phyloP scores from a whole-genome alignment of 1,140 invertebrate species.

The Monomorium pharaonis region DNA sequence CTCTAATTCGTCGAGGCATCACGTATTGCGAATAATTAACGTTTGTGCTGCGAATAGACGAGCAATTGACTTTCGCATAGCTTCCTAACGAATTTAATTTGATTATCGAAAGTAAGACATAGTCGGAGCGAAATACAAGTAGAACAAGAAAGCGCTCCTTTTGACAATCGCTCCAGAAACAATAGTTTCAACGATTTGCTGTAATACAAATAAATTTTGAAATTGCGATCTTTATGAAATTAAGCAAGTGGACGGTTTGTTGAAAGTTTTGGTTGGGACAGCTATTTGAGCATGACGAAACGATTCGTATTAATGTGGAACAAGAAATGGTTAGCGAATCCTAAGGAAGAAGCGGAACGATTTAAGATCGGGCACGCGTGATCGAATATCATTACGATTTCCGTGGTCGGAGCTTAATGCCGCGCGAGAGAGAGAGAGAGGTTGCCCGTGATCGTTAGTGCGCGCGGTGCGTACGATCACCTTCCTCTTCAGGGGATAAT shows the following conservation, averaged over 20 bases:
- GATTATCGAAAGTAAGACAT: background rate
- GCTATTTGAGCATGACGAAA: constrained; percentile 19
- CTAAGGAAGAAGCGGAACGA: constrained; percentile 26
- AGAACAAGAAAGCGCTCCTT: background rate
- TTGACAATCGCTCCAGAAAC: background rate
- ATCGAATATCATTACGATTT: constrained; percentile 54
- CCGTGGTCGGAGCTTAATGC: constrained; percentile 40
- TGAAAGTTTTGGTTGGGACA: background rate
- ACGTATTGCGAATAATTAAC: background rate
- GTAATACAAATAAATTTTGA: background rate
- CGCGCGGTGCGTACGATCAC: constrained; percentile 18
- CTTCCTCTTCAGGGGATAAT: background rate
- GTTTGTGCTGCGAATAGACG: background rate
- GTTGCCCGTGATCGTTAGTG: constrained; percentile 48
- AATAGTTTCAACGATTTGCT: background rate
- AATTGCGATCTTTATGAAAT: background rate
- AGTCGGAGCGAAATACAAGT: background rate
- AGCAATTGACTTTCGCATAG: background rate
- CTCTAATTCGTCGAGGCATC: background rate
- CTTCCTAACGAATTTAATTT: background rate
- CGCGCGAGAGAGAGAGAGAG: too few relatives aligned
- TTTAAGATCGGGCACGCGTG: constrained; percentile 59
- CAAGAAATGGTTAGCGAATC: constrained; percentile 11
- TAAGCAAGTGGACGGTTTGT: background rate
- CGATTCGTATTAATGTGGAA: constrained; percentile 33